Conservation (phyloP, 2,113 vertebrate species). For the Delphinapterus leucas region DNA sequence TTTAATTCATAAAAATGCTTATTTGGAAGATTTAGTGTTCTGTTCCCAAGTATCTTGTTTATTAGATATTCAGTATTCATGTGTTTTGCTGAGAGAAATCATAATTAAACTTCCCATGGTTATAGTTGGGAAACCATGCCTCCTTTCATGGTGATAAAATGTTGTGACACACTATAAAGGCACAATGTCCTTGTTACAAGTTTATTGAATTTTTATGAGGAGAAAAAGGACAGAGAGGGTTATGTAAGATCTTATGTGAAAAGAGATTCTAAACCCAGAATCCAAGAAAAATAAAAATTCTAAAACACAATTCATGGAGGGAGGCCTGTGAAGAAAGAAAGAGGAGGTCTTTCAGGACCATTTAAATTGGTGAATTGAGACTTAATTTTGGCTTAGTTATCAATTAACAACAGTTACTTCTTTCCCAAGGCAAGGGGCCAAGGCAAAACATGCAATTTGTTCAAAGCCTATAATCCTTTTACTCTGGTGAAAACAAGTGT, state of each 20-base stretch:
- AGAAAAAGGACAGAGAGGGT: neutral
- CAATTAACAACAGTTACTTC: neutral
- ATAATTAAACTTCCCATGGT: neutral
- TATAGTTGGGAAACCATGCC: neutral
- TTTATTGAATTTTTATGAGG: neutral
- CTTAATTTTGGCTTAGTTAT: constrained; percentile 2
- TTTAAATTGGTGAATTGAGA: neutral
- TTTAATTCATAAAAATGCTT: neutral
- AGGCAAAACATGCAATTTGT: neutral
- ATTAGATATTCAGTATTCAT: neutral
- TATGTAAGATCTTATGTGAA: neutral
- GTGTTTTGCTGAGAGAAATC: constrained; percentile 7
- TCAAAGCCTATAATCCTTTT: neutral
- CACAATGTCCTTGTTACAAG: neutral
- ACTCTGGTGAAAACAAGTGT: neutral
- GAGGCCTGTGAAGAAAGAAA: neutral
- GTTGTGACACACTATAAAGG: neutral
- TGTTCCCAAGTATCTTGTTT: neutral
- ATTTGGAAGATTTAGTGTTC: neutral
- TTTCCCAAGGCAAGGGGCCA: neutral
- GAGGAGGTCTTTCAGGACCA: neutral
- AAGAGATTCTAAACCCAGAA: neutral
- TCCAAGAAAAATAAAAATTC: neutral
- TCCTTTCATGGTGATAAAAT: neutral
- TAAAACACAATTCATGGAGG: neutral